Evolutionary conservation across 2,888 invertebrate genomes (phyloP), one percentile per base, ranked within the genome.

Genomic region (Asteroscopus sphinx): DNA sequence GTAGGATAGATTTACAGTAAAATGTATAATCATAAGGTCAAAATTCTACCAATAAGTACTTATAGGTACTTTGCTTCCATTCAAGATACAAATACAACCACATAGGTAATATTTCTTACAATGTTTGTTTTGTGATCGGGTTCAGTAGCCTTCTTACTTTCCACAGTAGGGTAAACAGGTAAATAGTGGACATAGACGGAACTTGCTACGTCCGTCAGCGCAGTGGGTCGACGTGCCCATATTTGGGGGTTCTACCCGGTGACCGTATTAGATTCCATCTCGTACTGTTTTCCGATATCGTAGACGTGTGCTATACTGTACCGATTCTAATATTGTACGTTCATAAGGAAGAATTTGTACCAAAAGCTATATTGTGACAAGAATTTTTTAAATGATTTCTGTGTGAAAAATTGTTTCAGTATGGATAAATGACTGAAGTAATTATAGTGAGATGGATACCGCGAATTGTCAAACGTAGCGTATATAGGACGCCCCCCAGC

Each of bases 221-320:
- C 79, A 90, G 86, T 89, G 82, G 90, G 91, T 87, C 90, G 87
- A 61, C 73, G 57, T 73, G 80, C 54, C 93, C 92, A 87, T 92
- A 85, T 92, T 90, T 83, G 92, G 89, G 56, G 60, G 58, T 67
- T 67, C 73, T 82, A 83, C 86, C 83, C 76, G 85, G 73, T 85
- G 83, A 86, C 87, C 88, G 91, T 86, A 85, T 89, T 90, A 87
- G 87, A 90, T 86, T 76, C 79, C 78, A 88, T 88, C 71, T 62
- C 42, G 26, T n/a, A 56, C 46, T 53, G 53, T 57, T 62, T 64
- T 66, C 60, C 57, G 67, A 68, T 66, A 63, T 36, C 36, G 15
- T 64, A 46, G 17, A 12, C 36, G 67, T 72, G 58, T 55, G 40
- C 26, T 56, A 35, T 65, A 60, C 62, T 59, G 51, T 44, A 52